These are phyloP conservation scores for Amaurobius ferox DNA, from an alignment of 2,888 invertebrate species.

Conservation along the genomic window DNA sequence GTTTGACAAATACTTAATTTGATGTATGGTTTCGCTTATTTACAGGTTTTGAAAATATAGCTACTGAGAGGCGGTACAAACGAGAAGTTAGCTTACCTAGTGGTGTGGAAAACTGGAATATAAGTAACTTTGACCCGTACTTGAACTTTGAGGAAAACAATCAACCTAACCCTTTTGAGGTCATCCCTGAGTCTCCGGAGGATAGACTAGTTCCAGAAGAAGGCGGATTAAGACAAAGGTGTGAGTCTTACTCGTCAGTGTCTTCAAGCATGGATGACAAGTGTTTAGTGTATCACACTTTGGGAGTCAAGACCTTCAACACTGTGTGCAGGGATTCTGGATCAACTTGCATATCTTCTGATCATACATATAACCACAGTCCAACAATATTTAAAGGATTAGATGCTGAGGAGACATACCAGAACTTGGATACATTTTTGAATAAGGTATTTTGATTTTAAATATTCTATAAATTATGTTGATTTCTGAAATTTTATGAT, in stretches of 20 bases:
- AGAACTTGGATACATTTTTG: slow-evolving; percentile 50
- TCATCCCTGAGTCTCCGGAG: slow-evolving; percentile 29
- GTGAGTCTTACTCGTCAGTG: slow-evolving; percentile 51
- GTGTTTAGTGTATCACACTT: slow-evolving; percentile 23
- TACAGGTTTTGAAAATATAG: slow-evolving; percentile 47
- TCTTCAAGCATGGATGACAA: slow-evolving; percentile 49
- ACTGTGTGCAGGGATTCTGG: slow-evolving; percentile 63
- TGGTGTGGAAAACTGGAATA: slow-evolving; percentile 56
- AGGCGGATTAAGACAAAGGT: slow-evolving; percentile 36
- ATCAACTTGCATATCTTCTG: slow-evolving; percentile 62
- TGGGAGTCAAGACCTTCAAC: slow-evolving; percentile 52
- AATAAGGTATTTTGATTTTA: slow-evolving; percentile 41
- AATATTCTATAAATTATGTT: not conserved
- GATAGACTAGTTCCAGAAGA: slow-evolving; percentile 61
- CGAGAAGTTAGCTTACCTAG: slow-evolving; percentile 36
- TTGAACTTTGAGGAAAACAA: slow-evolving; percentile 59
- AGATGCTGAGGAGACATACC: slow-evolving; percentile 58
- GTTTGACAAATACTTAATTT: too few relatives aligned
- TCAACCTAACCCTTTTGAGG: slow-evolving; percentile 15
- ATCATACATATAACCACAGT: slow-evolving; percentile 40
- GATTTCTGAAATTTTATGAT: not conserved
- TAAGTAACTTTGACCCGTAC: slow-evolving; percentile 44
- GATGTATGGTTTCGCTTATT: not conserved
- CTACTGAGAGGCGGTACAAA: slow-evolving; percentile 26
- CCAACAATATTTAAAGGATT: slow-evolving; percentile 21